phyloP scores from a whole-genome alignment of 1,140 invertebrate species.

The Pseudomyrmex gracilis region DNA sequence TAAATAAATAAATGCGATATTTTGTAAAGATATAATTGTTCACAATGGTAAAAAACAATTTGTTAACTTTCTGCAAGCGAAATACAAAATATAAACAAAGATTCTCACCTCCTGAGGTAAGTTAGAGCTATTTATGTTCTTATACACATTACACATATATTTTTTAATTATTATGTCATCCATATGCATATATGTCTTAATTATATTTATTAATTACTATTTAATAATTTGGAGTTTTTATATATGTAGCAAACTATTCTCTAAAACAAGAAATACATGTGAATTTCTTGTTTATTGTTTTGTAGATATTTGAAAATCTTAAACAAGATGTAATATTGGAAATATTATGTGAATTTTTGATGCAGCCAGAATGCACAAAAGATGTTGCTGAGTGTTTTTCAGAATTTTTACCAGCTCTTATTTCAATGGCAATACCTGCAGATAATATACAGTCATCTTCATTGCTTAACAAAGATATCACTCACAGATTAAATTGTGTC shows the following conservation, averaged over 20 bases:
- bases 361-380: conserved; percentile 75
- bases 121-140: background rate
- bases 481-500: conserved; percentile 82
- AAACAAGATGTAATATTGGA: conserved; percentile 72
- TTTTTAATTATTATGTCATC: background rate
- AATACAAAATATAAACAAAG: conserved; percentile 48
- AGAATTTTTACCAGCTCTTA: conserved; percentile 79
- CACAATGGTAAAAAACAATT: conserved; percentile 65
- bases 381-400: conserved; percentile 83
- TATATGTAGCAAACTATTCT: background rate
- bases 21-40: background rate
- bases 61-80: conserved; percentile 59
- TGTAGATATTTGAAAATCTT: conserved; percentile 70
- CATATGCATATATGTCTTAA: background rate
- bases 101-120: conserved; percentile 55
- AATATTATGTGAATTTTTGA: conserved; percentile 77
- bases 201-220: conserved; percentile 24
- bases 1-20: background rate
- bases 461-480: conserved; percentile 56
- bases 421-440: conserved; percentile 76
- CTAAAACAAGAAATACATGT: too few relatives aligned
- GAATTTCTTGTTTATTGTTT: conserved; percentile 48
- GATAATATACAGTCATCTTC: conserved; percentile 42
- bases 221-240: conserved; percentile 2
- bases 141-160: background rate